Evolutionary conservation across 2,113 vertebrate species (phyloP), one percentile per base, ranked within the genome.

Genomic region (Anolis sagrei): DNA sequence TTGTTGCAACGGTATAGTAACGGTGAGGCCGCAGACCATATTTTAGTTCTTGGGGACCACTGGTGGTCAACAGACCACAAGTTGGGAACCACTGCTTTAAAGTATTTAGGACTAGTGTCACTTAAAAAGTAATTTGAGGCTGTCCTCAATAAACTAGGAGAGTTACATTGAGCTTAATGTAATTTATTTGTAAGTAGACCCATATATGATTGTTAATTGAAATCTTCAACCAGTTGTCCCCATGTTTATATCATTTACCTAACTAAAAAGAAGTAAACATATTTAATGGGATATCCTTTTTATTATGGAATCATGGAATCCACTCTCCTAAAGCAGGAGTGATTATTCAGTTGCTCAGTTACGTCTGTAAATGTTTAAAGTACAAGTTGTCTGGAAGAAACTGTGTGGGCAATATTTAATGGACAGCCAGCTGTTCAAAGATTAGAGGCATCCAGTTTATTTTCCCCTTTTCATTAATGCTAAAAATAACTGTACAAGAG

Each of bases 241-340:
- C 13, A 3, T 76, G 36, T 27, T 89, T 70, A 29, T 74, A 39
- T 48, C 81, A 39, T 69, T 21, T 87, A 87, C 39, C 88, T 88
- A 10, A 14, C 0, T 1, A 80, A 86, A 8, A 14, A 44, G 87
- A 87, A 88, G 32, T 69, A 9, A 13, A 86, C 23, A 78, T 73
- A 18, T 76, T 86, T n/a, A 64, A 14, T 58, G 18, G 54, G 11
- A 58, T 58, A 16, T 1, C 13, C 4, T 58, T 18, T 58, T 58
- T 16, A 16, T 16, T 58, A 58, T 58, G 54, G 11, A 58, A 18
- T 18, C 54, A 58, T 18, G 54, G 54, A 58, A 58, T 16, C 54
- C 54, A 58, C 54, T 58, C 54, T 58, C 14, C 21, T 72, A 82
- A 70, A 82, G 68, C 49, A 3, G 80, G 7, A 51, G 14, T 49